Evolutionary conservation across 2,888 invertebrate genomes (phyloP), one percentile per base, ranked within the genome.

Genomic region (Sicus ferrugineus): DNA sequence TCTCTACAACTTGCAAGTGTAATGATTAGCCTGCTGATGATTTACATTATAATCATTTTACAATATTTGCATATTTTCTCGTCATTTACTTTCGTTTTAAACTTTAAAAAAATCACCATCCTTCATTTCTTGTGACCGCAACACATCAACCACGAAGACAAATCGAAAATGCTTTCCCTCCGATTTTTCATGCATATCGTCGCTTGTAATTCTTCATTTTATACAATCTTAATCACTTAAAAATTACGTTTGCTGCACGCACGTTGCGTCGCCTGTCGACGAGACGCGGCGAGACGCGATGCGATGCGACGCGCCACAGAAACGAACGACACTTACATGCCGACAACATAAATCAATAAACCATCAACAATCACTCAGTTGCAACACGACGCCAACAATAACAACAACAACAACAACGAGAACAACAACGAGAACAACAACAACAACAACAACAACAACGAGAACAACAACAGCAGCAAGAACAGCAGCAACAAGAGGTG

Each of bases 281-380:
- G 3, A 5, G n/a, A 46, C 19, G 46, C 14, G n/a, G 19, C n/a
- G 46, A 11, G 6, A 9, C n/a, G n/a, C 19, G 5, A 54, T 5
- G 23, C 28, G 54, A 54, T 3, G 28, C 28, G 42, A 9, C 28
- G 26, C 11, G 6, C 11, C 28, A 54, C 46, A 16, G 4, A 2
- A 54, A 5, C 28, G 23, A 50, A 21, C 50, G 3, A n/a, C 54
- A 23, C 54, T 21, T 9, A 5, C n/a, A 61, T 26, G 23, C 65
- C 31, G 16, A 54, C 28, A 59, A 28, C 58, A 48, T 67, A 67
- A 67, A 67, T 67, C 67, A 67, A 67, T 67, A 46, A 67, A 58
- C 67, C 48, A 48, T 59, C 59, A 67, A 46, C 67, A 67, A 67
- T 67, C 67, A 67, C 42, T 67, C 67, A 67, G 26, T 28, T 23